These are phyloP conservation scores for Leptopilina syphax DNA, from an alignment of 2,888 invertebrate species.

Conservation along the genomic window DNA sequence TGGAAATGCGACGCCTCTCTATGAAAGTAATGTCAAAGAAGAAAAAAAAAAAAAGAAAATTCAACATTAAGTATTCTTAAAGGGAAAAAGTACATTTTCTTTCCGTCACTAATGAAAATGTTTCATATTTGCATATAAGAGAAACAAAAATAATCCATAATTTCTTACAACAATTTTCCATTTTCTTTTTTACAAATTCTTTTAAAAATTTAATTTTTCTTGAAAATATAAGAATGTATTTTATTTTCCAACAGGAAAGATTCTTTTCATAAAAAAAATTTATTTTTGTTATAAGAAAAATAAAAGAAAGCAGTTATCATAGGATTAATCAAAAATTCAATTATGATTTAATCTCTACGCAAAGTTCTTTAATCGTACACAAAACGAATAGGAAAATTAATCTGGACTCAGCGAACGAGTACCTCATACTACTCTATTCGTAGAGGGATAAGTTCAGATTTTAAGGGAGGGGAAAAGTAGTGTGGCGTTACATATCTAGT, in stretches of 20 bases:
- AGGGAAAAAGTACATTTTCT: too few relatives aligned
- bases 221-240: too few relatives aligned
- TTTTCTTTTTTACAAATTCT: too few relatives aligned
- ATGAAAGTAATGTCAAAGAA: constrained; percentile 15
- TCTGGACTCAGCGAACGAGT: constrained; percentile 63
- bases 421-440: constrained; percentile 56
- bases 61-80: background rate
- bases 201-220: too few relatives aligned
- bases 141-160: too few relatives aligned
- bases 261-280: background rate
- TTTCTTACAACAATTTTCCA: too few relatives aligned
- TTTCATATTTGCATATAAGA: too few relatives aligned
- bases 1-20: constrained; percentile 17
- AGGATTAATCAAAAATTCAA: constrained; percentile 58
- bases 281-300: background rate
- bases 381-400: constrained; percentile 72
- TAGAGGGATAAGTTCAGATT: constrained; percentile 57
- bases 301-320: constrained; percentile 43
- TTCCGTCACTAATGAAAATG: too few relatives aligned
- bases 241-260: too few relatives aligned
- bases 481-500: constrained; percentile 68
- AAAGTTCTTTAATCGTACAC: constrained; percentile 65
- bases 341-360: constrained; percentile 54
- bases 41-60: background rate
- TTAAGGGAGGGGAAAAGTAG: constrained; percentile 61